Base-by-base conservation (phyloP, 1,140 invertebrate species). In the Oppia nitens region DNA sequence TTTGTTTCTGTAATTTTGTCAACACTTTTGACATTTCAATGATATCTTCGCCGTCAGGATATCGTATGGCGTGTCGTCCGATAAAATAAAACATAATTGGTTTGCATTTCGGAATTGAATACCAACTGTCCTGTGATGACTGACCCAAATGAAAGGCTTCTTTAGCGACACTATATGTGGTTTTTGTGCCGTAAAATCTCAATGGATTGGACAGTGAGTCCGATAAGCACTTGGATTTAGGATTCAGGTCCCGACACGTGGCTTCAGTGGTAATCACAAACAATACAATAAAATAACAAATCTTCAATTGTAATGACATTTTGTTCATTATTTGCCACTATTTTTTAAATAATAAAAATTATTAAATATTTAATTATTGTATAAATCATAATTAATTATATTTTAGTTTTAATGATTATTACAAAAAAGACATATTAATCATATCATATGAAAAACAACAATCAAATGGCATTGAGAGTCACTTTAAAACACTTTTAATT, bases 21-120 rank as follows among this genome's bases (percentile, higher is more conserved):
- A 65, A 45, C 12, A 47, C 0, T 0, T 49, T 27, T 17, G 21
- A 53, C n/a, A 64, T 60, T 11, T 52, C 29, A 2, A 28, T 48
- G 21, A 65, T 65, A 14, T 63, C 57, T 9, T 63, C 55, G 17
- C 40, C 40, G 47, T 60, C 58, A 28, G 64, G 64, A 63, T 65
- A 65, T 14, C 64, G 62, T 11, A 64, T 65, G 12, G 63, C 62
- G 49, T 65, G 64, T 21, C 64, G 61, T 26, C 60, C 60, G 2
- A 65, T 27, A 14, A 65, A 51, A 26, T 62, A 65, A 47, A 65
- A 57, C 23, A 56, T 32, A 23, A 54, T 32, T 24, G 63, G 61
- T n/a, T 40, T 23, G 28, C 64, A 65, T 20, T 57, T 40, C 9
- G 14, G 11, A 11, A 26, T 9, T 26, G n/a, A 48, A 23, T 48